phyloP scores from a whole-genome alignment of 37 sponge, comb jelly and placozoan species.

The Diacarnus erythraeanus region DNA sequence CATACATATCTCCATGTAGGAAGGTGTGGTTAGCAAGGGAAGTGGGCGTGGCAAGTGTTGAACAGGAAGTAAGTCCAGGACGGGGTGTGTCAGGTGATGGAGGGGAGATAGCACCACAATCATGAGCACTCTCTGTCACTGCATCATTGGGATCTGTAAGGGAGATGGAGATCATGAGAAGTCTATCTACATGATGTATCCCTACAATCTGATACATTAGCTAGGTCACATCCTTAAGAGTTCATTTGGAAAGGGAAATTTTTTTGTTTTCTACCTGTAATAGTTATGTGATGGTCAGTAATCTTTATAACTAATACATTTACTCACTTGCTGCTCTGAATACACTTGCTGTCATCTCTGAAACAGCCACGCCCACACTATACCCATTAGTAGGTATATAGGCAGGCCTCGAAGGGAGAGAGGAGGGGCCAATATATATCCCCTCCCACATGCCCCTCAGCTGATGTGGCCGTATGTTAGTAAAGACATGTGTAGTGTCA shows the following conservation, averaged over 20 bases:
- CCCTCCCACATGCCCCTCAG: constrained; percentile 36
- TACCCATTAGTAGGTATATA: constrained; percentile 52
- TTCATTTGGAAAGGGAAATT: too few species aligned
- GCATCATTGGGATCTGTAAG: constrained; percentile 53
- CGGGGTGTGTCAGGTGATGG: constrained; percentile 38
- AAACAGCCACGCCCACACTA: constrained; percentile 41
- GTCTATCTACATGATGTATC: too few species aligned
- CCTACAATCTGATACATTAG: background rate
- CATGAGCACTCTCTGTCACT: constrained; percentile 15
- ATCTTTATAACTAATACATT: too few species aligned
- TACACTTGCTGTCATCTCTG: constrained; percentile 20
- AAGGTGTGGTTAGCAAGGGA: constrained; percentile 51
- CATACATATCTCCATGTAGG: constrained; percentile 75
- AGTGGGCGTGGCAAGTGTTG: background rate
- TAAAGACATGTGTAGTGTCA: constrained; percentile 30
- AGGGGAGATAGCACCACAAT: constrained; percentile 16
- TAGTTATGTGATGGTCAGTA: too few species aligned
- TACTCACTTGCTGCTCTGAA: constrained; percentile 46
- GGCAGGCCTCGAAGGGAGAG: constrained; percentile 45
- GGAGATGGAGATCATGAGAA: background rate
- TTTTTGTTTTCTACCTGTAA: too few species aligned
- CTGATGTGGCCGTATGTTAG: constrained; percentile 47
- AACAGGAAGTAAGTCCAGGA: constrained; percentile 17
- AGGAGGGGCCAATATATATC: constrained; percentile 19
- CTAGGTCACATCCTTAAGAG: too few species aligned